Evolutionary conservation across 1,140 invertebrate species (phyloP).

Genomic region (Camponotus vicinus): DNA sequence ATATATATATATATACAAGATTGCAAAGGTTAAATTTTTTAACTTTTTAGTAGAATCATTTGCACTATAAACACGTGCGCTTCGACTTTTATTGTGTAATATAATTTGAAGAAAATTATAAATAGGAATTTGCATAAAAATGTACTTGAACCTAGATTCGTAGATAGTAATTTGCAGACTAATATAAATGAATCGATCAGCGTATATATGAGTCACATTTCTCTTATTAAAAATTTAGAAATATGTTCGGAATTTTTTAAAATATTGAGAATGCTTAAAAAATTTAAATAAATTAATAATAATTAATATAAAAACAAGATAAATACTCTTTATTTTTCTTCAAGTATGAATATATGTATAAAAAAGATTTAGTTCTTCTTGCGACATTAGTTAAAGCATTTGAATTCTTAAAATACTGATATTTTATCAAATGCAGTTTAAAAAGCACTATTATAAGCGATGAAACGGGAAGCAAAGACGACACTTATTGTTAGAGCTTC

Average conservation of each 20-base stretch:
- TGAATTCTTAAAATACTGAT: background rate
- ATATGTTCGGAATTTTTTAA: background rate
- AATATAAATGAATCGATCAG: background rate
- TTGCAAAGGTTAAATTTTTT: conserved; percentile 24
- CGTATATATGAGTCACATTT: background rate
- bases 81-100: conserved; percentile 17
- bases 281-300: background rate
- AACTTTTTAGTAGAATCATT: background rate
- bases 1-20: too few species aligned
- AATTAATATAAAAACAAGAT: background rate
- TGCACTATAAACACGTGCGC: background rate
- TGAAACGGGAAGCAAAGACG: background rate
- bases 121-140: conserved; percentile 6
- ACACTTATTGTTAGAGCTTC: background rate
- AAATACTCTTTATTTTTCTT: background rate
- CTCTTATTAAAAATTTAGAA: background rate
- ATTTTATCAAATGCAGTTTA: background rate
- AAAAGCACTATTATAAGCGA: background rate
- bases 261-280: background rate
- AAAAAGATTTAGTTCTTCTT: background rate
- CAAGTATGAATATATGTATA: background rate
- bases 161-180: background rate
- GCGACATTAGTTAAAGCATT: background rate
- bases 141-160: background rate
- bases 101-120: background rate